phyloP scores from a whole-genome alignment of 1,140 invertebrate genomes.

The Macrobrachium rosenbergii region DNA sequence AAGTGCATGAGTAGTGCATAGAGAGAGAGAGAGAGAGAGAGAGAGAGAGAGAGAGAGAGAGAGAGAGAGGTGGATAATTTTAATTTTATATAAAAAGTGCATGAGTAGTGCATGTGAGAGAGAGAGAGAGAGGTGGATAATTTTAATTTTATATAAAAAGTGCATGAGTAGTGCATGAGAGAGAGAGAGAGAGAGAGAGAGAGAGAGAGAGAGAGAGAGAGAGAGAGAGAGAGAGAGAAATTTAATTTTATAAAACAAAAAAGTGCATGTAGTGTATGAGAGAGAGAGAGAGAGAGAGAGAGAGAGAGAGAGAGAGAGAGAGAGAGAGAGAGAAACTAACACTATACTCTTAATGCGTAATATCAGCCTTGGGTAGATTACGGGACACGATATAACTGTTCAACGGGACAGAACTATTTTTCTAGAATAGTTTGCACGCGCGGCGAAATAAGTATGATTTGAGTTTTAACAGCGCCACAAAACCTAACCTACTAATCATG shows the following conservation, averaged over 20 bases:
- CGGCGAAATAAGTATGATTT: no score
- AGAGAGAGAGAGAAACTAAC: neutral
- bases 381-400: no score
- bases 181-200: neutral
- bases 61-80: no score
- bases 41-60: neutral
- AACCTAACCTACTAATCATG: no score
- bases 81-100: no score
- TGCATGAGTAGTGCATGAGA: no score
- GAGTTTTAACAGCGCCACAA: no score
- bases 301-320: neutral
- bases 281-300: constrained; percentile 11
- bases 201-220: neutral
- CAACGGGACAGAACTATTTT: no score
- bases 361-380: no score
- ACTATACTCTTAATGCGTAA: no score
- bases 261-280: neutral
- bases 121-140: neutral
- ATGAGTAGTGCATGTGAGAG: neutral
- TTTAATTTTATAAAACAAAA: neutral
- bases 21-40: neutral
- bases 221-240: neutral
- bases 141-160: neutral
- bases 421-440: no score
- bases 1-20: no score